Evolutionary conservation across 2,797 vertebrate species (phyloP).

Genomic region (Danio albolineatus): DNA sequence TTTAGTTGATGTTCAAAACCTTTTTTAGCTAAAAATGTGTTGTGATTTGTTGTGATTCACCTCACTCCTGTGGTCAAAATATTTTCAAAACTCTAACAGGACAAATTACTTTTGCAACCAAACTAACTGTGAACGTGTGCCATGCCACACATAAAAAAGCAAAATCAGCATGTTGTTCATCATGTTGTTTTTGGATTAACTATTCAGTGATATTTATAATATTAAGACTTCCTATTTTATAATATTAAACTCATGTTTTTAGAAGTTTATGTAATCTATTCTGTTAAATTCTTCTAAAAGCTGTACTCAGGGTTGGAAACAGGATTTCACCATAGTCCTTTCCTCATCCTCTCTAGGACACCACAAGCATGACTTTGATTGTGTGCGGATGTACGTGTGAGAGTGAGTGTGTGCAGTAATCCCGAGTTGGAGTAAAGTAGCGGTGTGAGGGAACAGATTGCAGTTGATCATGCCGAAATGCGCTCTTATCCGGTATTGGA

Average conservation of each 20-base stretch:
- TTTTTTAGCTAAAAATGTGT: neutral
- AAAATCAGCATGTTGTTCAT: too few species aligned
- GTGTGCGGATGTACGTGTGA: constrained; percentile 42
- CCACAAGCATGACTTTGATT: constrained; percentile 34
- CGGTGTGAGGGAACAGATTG: constrained; percentile 89
- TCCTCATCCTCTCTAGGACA: neutral
- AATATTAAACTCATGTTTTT: neutral
- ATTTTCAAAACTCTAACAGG: too few species aligned
- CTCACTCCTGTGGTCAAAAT: neutral
- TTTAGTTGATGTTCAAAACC: neutral
- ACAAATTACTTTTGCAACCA: neutral
- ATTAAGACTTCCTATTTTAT: neutral
- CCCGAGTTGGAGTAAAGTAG: constrained; percentile 85
- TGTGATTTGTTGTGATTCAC: neutral
- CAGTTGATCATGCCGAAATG: constrained; percentile 92
- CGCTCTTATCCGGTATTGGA: constrained; percentile 92
- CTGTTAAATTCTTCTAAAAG: neutral
- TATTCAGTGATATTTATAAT: neutral
- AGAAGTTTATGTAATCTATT: neutral
- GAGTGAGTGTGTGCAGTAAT: constrained; percentile 75
- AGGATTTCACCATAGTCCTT: neutral
- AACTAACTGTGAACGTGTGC: neutral
- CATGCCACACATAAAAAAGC: neutral
- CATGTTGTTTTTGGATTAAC: neutral
- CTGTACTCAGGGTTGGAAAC: neutral